Percentiles rank a stretch among this genome's conserved stretches.
These are phyloP conservation scores for Baccha elongata DNA, from an alignment of 2,888 invertebrate genomes.

Conservation along the genomic window DNA sequence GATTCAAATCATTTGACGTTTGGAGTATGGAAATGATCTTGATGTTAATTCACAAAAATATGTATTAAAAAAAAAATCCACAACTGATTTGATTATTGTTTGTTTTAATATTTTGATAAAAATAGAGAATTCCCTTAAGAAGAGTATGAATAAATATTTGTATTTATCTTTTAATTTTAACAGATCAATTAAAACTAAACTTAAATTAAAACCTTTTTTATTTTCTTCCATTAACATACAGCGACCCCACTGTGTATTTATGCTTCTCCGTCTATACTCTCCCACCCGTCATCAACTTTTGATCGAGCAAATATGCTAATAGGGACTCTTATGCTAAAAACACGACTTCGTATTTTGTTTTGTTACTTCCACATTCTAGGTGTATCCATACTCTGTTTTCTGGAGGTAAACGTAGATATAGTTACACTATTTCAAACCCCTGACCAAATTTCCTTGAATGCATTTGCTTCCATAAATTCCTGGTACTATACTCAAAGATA, in stretches of 20 bases:
- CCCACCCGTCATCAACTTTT: slow-evolving; percentile 40
- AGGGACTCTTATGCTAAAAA: slow-evolving; percentile 68
- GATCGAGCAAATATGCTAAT: slow-evolving; percentile 71
- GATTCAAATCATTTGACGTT: too few species aligned
- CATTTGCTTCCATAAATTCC: slow-evolving; percentile 69
- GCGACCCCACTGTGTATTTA: slow-evolving; percentile 25
- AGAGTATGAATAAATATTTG: too few species aligned
- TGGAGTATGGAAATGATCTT: too few species aligned
- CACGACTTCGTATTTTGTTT: slow-evolving; percentile 52
- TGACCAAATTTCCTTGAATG: slow-evolving; percentile 60
- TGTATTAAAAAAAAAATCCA: too few species aligned
- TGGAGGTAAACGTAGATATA: slow-evolving; percentile 1
- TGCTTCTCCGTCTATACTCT: slow-evolving; percentile 26
- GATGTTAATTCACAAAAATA: too few species aligned
- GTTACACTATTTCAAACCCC: slow-evolving; percentile 22
- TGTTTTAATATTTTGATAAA: too few species aligned
- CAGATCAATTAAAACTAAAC: too few species aligned
- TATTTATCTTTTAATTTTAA: too few species aligned
- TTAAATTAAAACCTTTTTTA: too few species aligned
- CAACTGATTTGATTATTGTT: too few species aligned
- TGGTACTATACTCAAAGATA: slow-evolving; percentile 68
- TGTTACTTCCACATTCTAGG: slow-evolving; percentile 35
- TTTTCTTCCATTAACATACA: background rate
- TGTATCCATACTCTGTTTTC: slow-evolving; percentile 32
- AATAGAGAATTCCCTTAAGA: too few species aligned